Evolutionary conservation across 2,888 invertebrate genomes (phyloP).

Genomic region (Myathropa florea): DNA sequence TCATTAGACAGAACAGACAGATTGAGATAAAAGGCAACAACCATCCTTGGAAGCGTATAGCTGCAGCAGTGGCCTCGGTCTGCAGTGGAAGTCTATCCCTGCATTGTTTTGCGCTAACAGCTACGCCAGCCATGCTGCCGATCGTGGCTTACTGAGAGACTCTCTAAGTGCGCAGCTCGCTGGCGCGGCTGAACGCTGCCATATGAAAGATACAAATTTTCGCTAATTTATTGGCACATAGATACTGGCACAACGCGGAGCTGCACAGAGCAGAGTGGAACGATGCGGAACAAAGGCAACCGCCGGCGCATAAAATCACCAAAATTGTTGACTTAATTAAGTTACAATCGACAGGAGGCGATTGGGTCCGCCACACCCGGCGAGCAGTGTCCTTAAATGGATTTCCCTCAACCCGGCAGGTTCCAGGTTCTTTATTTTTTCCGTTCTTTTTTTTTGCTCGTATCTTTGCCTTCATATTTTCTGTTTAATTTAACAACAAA

Average conservation of each 20-base stretch:
- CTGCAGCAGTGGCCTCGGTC: background rate
- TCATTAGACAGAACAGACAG: constrained; percentile 71
- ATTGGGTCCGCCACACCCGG: constrained; percentile 27
- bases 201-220: constrained; percentile 65
- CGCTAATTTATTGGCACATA: constrained; percentile 69
- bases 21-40: constrained; percentile 69
- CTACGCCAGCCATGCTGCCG: background rate
- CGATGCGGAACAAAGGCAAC: constrained; percentile 50
- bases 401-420: background rate
- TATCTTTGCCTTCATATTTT: background rate
- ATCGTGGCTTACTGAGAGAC: constrained; percentile 48
- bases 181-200: background rate
- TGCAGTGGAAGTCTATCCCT: background rate
- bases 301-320: constrained; percentile 41
- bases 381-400: constrained; percentile 27
- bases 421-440: background rate
- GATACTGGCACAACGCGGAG: constrained; percentile 42
- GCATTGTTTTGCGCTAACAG: constrained; percentile 42
- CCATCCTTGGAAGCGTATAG: constrained; percentile 55
- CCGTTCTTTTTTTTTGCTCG: background rate
- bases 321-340: constrained; percentile 60
- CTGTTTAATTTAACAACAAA: constrained; percentile 12
- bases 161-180: background rate
- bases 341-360: constrained; percentile 8
- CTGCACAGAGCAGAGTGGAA: constrained; percentile 47